phyloP scores from a whole-genome alignment of 1,140 invertebrate species.

The Leptinotarsa undecemlineata region DNA sequence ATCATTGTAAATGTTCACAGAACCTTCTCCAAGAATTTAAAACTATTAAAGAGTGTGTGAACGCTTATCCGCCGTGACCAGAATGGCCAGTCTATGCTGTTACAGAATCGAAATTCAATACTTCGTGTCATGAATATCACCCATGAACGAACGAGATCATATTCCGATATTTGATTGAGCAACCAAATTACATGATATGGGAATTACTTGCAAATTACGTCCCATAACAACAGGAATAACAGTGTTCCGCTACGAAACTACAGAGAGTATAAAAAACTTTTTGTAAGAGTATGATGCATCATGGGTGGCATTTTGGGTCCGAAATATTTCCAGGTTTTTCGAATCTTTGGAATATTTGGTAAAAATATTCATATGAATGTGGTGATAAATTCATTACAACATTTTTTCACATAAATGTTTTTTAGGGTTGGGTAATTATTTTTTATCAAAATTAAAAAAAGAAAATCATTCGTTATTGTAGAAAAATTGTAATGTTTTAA shows the following conservation, averaged over 20 bases:
- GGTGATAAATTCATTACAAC: too few relatives aligned
- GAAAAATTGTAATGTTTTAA: too few relatives aligned
- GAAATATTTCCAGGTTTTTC: too few relatives aligned
- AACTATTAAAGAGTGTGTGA: slow-evolving; percentile 17
- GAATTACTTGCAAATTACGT: slow-evolving; percentile 53
- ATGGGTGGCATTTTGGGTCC: too few relatives aligned
- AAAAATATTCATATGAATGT: too few relatives aligned
- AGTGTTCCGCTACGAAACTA: not conserved
- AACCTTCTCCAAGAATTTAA: slow-evolving; percentile 22
- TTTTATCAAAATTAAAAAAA: too few relatives aligned
- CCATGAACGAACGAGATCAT: slow-evolving; percentile 6
- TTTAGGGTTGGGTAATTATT: too few relatives aligned
- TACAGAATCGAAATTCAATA: slow-evolving; percentile 23
- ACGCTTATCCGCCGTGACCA: slow-evolving; percentile 22
- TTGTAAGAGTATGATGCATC: too few relatives aligned
- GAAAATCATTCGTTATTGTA: too few relatives aligned
- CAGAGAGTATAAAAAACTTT: not conserved
- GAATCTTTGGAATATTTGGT: too few relatives aligned
- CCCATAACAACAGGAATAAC: slow-evolving; percentile 43
- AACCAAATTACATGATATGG: slow-evolving; percentile 52
- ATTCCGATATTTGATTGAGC: slow-evolving; percentile 45
- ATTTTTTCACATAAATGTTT: too few relatives aligned
- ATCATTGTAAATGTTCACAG: slow-evolving; percentile 12
- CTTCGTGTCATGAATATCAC: slow-evolving; percentile 13
- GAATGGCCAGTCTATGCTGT: slow-evolving; percentile 10